Evolutionary conservation across 2,113 vertebrate genomes (phyloP), one percentile per base, ranked within the genome.

Genomic region (Cyprichromis sp.): DNA sequence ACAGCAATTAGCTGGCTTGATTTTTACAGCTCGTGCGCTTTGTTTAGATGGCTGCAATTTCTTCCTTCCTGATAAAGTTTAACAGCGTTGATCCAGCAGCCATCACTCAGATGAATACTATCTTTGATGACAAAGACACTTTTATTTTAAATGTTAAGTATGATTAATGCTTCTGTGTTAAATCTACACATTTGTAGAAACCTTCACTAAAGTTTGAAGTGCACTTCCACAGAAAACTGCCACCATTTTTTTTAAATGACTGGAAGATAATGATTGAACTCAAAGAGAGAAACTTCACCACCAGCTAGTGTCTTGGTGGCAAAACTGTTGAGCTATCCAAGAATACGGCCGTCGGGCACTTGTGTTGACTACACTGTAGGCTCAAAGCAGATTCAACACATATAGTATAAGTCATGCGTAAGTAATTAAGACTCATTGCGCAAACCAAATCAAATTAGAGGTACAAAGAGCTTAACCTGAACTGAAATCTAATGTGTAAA

Each of bases 271-370:
- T 3, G 36, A 40, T 14, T 71, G 19, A 71, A 71, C 36, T 71
- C 13, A 7, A 45, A 45, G 68, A 17, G 14, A 0, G 68, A 76
- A 29, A 76, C 68, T 29, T 6, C 21, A 47, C 14, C 68, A 26
- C 0, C 40, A 45, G 16, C 68, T 17, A 73, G 40, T 17, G 21
- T 0, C 14, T 26, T 0, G 0, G 68, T 24, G 14, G 38, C 8
- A 45, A 45, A 73, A 45, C 9, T 29, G 21, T 9, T 5, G 68
- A 47, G 40, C 21, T 0, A 26, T 17, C 14, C 68, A 71, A 16
- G 21, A 24, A 45, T 40, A 73, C 2, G 8, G 19, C 13, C 12
- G 4, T 45, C 21, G 10, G 68, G 21, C 68, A 45, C 21, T 45
- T 45, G 21, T 26, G 12, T 17, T 3, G 68, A 45, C 68, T 10